Conservation (phyloP, 2,797 vertebrate species). For the Malurus leucopterus region DNA sequence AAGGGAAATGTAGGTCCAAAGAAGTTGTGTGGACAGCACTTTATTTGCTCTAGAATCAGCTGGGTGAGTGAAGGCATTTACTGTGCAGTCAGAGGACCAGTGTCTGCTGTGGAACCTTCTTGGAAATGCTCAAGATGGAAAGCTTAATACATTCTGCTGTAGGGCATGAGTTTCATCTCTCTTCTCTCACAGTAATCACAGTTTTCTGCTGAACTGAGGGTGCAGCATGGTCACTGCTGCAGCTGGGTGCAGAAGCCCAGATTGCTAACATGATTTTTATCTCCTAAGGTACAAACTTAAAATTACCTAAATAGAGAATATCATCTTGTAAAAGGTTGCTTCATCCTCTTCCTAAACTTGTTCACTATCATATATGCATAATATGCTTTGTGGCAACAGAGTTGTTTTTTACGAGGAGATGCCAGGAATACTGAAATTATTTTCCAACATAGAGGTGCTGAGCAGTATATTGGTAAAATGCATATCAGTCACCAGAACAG, state of each 20-base stretch:
- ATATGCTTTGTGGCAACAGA: background rate
- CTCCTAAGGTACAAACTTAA: background rate
- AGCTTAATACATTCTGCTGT: background rate
- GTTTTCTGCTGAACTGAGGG: background rate
- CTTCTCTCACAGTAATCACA: background rate
- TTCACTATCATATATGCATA: background rate
- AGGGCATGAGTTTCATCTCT: background rate
- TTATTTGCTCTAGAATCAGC: background rate
- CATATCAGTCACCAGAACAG: background rate
- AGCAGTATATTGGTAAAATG: background rate
- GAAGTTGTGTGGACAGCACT: background rate
- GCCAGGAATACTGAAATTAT: background rate
- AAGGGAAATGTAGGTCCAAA: background rate
- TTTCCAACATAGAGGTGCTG: background rate
- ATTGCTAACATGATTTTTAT: background rate
- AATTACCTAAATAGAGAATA: background rate
- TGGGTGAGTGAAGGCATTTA: background rate
- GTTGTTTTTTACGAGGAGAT: background rate
- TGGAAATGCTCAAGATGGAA: background rate
- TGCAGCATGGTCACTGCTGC: background rate
- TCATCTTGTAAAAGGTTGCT: background rate
- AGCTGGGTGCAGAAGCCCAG: background rate
- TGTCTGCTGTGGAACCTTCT: background rate
- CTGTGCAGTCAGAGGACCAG: background rate
- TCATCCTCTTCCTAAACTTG: background rate